Evolutionary conservation across 2,797 vertebrate genomes (phyloP), one percentile per base, ranked within the genome.

Genomic region (Fundulus diaphanus): DNA sequence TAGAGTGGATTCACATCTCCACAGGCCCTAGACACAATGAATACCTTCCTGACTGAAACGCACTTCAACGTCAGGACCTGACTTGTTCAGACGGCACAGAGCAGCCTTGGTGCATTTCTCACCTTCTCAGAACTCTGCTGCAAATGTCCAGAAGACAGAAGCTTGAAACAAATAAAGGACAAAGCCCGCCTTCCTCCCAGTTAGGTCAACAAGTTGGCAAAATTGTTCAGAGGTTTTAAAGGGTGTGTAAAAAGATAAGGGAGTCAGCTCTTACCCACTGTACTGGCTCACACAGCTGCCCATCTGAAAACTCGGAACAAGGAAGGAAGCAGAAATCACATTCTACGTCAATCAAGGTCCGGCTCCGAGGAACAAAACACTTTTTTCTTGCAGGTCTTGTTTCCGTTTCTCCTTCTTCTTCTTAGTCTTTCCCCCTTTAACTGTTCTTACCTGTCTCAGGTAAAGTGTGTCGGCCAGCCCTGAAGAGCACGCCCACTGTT

Each of bases 271-370:
- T 98, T 96, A 99, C 97, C 97, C 93, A 86, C 95, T 96, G 89
- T 96, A 96, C 76, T 96, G 94, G 93, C 97, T 98, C 92, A 97
- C 94, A 93, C 97, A 99, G 95, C 93, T 98, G 88, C 97, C 97
- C 97, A 99, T 96, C 91, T 92, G 92, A 74, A 85, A 85, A 84
- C 68, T 51, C 73, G 59, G 65, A n/a, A 76, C n/a, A 48, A 80
- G 44, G 44, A 24, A 68, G 56, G 44, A 24, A 68, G 56, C 65
- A 65, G 37, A 75, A 80, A 73, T 93, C 83, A 92, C 91, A 92
- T 93, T 80, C 76, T 89, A 61, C 51, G 18, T 7, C 12, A 48
- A 76, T 70, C 48, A 51, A 16, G 42, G 29, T 0, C 18, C 7
- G 24, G 31, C 22, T 70, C 33, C 15, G 29, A 70, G 66, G 68